These are phyloP conservation scores for Temnopleurus reevesii DNA, from an alignment of 53 echinoderm and acorn worm species.

Conservation along the genomic window DNA sequence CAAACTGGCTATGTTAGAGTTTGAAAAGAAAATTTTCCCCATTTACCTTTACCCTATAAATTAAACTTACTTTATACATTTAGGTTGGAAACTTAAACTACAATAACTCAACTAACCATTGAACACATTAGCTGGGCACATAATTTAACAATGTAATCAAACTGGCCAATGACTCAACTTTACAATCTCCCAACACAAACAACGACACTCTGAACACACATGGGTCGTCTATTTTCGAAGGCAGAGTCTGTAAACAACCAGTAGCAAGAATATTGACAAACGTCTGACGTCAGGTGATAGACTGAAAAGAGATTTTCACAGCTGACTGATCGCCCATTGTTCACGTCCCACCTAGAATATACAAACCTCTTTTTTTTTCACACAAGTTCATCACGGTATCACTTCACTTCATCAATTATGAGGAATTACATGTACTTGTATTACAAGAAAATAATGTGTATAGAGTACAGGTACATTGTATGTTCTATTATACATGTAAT, in stretches of 20 bases:
- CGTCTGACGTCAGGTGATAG: not conserved
- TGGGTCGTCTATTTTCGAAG: not conserved
- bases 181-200: not conserved
- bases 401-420: too few species aligned
- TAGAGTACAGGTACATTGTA: not conserved
- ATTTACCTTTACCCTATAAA: too few species aligned
- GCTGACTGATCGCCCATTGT: not conserved
- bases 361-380: too few species aligned
- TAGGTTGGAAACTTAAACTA: too few species aligned
- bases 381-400: not conserved
- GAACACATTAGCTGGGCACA: too few species aligned
- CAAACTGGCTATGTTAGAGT: too few species aligned
- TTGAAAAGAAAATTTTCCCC: too few species aligned
- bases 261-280: not conserved
- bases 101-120: too few species aligned
- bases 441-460: not conserved
- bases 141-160: too few species aligned
- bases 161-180: too few species aligned
- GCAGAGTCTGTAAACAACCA: not conserved
- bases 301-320: constrained; percentile 2
- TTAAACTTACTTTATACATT: too few species aligned
- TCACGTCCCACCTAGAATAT: not conserved
- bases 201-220: not conserved
- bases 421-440: too few species aligned
- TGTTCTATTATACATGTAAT: not conserved